phyloP scores from a whole-genome alignment of 2,888 invertebrate genomes.

The Stictocephala bisonia region DNA sequence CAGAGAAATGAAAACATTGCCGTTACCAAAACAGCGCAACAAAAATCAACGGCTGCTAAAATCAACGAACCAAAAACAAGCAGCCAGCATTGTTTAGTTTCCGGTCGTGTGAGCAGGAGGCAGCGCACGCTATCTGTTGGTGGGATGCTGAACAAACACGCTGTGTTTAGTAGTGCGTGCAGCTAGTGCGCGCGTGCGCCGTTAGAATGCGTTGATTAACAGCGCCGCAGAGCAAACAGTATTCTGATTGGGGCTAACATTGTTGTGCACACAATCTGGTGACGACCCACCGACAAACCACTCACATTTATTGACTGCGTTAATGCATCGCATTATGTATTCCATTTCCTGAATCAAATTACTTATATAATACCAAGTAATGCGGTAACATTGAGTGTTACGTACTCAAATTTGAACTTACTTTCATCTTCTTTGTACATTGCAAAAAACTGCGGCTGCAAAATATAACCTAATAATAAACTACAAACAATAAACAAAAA shows the following conservation, averaged over 20 bases:
- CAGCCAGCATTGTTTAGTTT: conserved; percentile 40
- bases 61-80: conserved; percentile 45
- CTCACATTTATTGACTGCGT: no score
- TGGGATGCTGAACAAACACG: conserved; percentile 40
- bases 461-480: no score
- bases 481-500: no score
- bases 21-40: conserved; percentile 43
- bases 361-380: no score
- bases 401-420: no score
- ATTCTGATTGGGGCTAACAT: not conserved
- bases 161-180: conserved; percentile 12
- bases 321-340: no score
- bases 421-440: no score
- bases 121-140: conserved; percentile 43
- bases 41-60: conserved; percentile 42
- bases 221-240: not conserved
- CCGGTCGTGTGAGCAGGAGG: conserved; percentile 15
- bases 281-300: no score
- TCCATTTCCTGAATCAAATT: no score
- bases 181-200: conserved; percentile 32
- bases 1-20: conserved; percentile 29
- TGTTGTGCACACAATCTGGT: not conserved
- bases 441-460: no score
- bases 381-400: no score
- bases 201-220: not conserved